Evolutionary conservation across 2,888 invertebrate genomes (phyloP).

Genomic region (Escarpia spicata): DNA sequence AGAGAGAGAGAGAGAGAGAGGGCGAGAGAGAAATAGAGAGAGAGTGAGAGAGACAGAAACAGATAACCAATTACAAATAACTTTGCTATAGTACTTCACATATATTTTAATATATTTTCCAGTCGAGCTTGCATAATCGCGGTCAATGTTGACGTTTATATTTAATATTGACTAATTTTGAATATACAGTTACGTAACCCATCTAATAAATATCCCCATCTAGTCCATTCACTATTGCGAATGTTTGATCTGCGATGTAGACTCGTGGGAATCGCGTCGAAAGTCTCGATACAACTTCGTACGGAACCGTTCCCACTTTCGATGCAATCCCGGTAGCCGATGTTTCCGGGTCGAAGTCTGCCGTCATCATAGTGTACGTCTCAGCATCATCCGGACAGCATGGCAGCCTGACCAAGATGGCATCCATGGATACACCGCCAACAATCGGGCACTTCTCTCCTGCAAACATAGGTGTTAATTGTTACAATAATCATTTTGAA

Average conservation of each 20-base stretch:
- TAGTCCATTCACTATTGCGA: not conserved
- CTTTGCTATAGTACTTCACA: no score
- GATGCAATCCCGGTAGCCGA: conserved; percentile 37
- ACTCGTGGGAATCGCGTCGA: conserved; percentile 31
- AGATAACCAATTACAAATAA: no score
- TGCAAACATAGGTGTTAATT: conserved; percentile 14
- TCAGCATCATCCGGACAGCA: conserved; percentile 30
- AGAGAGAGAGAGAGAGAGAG: no score
- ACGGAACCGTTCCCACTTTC: conserved; percentile 30
- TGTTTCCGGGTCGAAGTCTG: conserved; percentile 36
- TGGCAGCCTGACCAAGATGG: conserved; percentile 35
- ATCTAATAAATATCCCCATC: not conserved
- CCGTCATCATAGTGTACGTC: conserved; percentile 35
- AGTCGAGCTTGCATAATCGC: no score
- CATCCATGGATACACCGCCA: conserved; percentile 40
- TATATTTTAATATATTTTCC: no score
- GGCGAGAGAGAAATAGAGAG: no score
- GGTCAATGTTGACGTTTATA: no score
- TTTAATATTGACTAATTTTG: no score
- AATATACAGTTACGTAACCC: not conserved
- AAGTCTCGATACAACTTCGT: conserved; percentile 33
- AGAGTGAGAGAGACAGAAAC: no score
- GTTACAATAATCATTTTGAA: not conserved
- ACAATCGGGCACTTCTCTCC: conserved; percentile 38
- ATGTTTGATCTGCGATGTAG: conserved; percentile 20